Conservation (phyloP, 2,797 vertebrate species). For the Nasua narica region DNA sequence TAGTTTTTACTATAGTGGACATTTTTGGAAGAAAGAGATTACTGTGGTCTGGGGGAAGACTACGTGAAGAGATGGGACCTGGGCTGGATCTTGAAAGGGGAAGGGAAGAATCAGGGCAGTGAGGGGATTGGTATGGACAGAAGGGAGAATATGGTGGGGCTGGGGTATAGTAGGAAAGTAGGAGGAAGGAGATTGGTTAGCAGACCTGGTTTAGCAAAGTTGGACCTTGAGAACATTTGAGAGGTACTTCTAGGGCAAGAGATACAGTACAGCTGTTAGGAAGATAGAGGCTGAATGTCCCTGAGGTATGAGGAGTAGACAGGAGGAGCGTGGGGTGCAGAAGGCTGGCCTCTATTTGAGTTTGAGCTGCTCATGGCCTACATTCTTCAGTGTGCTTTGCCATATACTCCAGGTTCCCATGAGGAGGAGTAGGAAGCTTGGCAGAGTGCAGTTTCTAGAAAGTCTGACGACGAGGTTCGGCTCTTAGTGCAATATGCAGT, state of each 20-base stretch:
- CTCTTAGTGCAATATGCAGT: neutral
- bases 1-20: neutral
- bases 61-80: neutral
- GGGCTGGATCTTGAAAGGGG: neutral
- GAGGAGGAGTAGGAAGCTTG: neutral
- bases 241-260: constrained; percentile 21
- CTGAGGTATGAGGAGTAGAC: neutral
- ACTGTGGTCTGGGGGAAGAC: neutral
- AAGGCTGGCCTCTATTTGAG: neutral
- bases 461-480: neutral
- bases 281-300: neutral
- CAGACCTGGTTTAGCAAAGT: neutral
- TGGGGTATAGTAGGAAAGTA: neutral
- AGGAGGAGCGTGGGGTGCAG: neutral
- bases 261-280: neutral
- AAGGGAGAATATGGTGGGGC: neutral
- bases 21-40: neutral
- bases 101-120: neutral
- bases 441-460: neutral
- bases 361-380: neutral
- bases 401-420: neutral
- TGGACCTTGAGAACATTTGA: neutral
- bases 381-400: neutral
- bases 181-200: neutral
- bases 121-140: neutral